Conservation (phyloP, 2,797 vertebrate species). For the Microctenopoma steveboyesi region DNA sequence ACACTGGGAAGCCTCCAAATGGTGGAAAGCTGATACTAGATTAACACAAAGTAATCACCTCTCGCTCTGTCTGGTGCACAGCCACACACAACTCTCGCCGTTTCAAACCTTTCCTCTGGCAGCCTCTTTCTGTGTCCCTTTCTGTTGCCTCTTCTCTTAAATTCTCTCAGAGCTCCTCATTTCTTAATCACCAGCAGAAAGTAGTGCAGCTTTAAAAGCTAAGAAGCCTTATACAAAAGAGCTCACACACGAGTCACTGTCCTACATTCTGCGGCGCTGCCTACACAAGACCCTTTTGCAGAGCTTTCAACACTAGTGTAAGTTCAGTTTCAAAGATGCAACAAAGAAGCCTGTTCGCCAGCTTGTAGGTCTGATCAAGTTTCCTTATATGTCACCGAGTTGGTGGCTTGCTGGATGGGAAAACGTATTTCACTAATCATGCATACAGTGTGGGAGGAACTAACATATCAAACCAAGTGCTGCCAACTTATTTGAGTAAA, state of each 20-base stretch:
- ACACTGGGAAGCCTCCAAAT: slow-evolving; percentile 66
- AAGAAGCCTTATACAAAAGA: slow-evolving; percentile 6
- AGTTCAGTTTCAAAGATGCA: slow-evolving; percentile 43
- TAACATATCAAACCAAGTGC: slow-evolving; percentile 7
- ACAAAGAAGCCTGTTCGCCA: slow-evolving; percentile 40
- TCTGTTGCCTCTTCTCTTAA: slow-evolving; percentile 27
- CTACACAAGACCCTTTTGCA: slow-evolving; percentile 11
- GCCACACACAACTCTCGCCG: slow-evolving; percentile 27
- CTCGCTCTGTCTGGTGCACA: slow-evolving; percentile 26
- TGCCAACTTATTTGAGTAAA: not conserved
- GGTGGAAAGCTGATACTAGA: slow-evolving; percentile 75
- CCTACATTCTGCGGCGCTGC: slow-evolving; percentile 29
- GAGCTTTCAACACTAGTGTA: slow-evolving; percentile 20
- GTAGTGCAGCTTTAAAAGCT: slow-evolving; percentile 21
- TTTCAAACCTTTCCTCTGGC: slow-evolving; percentile 30
- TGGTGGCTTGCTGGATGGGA: slow-evolving; percentile 16
- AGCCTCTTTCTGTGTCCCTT: slow-evolving; percentile 12
- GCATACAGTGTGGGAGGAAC: slow-evolving; percentile 11
- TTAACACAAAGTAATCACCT: slow-evolving; percentile 73
- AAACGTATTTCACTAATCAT: slow-evolving; percentile 13
- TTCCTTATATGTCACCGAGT: slow-evolving; percentile 31
- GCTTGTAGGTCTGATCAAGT: slow-evolving; percentile 31
- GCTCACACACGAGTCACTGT: slow-evolving; percentile 24
- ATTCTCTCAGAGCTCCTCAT: slow-evolving; percentile 27
- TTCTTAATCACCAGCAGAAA: slow-evolving; percentile 38